phyloP scores from a whole-genome alignment of 1,140 invertebrate genomes.

The Camponotus vicinus region DNA sequence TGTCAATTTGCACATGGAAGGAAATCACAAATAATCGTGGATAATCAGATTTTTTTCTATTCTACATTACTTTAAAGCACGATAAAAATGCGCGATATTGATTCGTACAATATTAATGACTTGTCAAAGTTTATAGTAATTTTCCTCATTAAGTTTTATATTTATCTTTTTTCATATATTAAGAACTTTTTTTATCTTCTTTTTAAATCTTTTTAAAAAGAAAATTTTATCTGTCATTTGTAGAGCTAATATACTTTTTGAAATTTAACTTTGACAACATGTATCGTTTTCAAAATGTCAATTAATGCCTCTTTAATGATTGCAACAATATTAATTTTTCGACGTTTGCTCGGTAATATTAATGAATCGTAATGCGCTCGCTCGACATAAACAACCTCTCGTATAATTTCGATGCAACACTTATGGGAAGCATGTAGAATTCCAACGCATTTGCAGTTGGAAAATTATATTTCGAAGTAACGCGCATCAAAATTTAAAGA shows the following conservation, averaged over 20 bases:
- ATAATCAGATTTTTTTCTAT: neutral
- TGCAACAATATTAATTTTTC: constrained; percentile 42
- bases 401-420: constrained; percentile 17
- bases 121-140: neutral
- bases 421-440: too few species aligned
- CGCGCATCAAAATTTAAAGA: constrained; percentile 9
- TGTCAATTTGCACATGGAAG: neutral
- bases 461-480: constrained; percentile 42
- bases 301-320: neutral
- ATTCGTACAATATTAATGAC: neutral
- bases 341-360: constrained; percentile 1
- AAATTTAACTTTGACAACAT: constrained; percentile 16
- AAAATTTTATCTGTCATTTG: neutral
- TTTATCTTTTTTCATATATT: neutral
- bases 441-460: neutral
- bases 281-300: neutral
- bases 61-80: neutral
- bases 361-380: constrained; percentile 16
- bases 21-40: constrained; percentile 1
- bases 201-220: neutral
- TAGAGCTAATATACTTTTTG: neutral
- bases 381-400: neutral
- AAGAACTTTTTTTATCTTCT: neutral
- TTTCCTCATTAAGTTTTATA: neutral
- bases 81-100: too few species aligned